These are phyloP conservation scores for Ethmia dodecea DNA, from an alignment of 2,888 invertebrate genomes.

Conservation along the genomic window DNA sequence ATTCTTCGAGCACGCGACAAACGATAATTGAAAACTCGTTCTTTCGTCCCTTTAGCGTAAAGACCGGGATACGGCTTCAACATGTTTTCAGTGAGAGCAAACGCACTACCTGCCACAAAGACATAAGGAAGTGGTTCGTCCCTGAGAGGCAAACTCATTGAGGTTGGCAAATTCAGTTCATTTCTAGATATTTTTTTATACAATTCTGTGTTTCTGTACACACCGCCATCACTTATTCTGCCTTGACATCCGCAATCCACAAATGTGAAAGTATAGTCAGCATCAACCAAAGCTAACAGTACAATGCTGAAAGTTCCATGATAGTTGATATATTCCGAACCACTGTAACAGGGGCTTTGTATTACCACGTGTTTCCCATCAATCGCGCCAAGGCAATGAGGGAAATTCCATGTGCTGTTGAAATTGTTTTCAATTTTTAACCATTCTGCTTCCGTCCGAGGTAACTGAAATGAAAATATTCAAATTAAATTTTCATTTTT, in stretches of 20 bases:
- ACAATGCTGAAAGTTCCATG: conserved; percentile 25
- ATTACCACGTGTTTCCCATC: conserved; percentile 20
- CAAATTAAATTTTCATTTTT: no score
- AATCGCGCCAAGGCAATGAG: no score
- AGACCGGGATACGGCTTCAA: conserved; percentile 25
- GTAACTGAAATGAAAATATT: conserved; percentile 19
- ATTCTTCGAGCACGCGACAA: conserved; percentile 24
- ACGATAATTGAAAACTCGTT: conserved; percentile 24
- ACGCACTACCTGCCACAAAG: conserved; percentile 31
- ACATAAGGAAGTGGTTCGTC: conserved; percentile 22
- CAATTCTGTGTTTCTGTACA: conserved; percentile 23
- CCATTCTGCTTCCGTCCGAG: conserved; percentile 21
- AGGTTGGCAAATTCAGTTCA: conserved; percentile 21
- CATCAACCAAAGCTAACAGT: conserved; percentile 23
- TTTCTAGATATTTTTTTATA: conserved; percentile 22
- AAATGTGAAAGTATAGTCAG: conserved; percentile 23
- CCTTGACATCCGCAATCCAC: conserved; percentile 25
- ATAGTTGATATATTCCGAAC: conserved; percentile 23
- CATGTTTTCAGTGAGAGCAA: conserved; percentile 26
- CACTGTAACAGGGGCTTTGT: conserved; percentile 21
- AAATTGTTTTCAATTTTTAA: conserved; percentile 16
- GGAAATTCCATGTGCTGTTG: conserved; percentile 24
- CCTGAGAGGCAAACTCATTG: conserved; percentile 21
- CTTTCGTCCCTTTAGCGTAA: conserved; percentile 22
- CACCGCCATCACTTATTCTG: conserved; percentile 25